These are phyloP conservation scores for Siderastrea radians DNA, from an alignment of 92 coral and sea anemone genomes.

Conservation along the genomic window DNA sequence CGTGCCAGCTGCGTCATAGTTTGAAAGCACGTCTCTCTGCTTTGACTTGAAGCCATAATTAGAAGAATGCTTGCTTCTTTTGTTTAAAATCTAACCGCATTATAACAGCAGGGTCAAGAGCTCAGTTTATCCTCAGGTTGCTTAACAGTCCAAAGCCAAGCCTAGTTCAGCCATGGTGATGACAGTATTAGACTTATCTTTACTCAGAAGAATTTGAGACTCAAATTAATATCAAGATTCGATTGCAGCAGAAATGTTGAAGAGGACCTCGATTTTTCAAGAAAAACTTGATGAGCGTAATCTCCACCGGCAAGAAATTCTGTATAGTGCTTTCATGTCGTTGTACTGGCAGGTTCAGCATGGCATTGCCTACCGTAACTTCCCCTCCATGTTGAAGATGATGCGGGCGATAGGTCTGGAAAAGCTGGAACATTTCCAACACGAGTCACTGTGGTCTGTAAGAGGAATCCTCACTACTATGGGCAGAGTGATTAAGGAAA, in stretches of 20 bases:
- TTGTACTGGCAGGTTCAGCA: constrained; percentile 48
- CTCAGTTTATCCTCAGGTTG: background rate
- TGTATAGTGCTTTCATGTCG: constrained; percentile 26
- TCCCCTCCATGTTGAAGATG: constrained; percentile 39
- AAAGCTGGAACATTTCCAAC: constrained; percentile 35
- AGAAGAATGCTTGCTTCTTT: background rate
- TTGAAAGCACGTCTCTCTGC: no score
- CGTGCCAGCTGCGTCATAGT: no score
- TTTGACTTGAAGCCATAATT: background rate
- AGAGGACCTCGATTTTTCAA: constrained; percentile 47
- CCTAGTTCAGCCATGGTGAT: background rate
- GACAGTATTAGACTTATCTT: constrained; percentile 4
- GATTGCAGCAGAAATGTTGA: constrained; percentile 28
- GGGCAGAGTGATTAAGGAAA: constrained; percentile 25
- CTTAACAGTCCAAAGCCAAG: background rate
- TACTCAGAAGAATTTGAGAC: background rate
- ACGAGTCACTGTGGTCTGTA: constrained; percentile 37
- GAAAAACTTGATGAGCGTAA: constrained; percentile 33
- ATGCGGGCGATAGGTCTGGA: constrained; percentile 38
- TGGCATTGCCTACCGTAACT: constrained; percentile 36
- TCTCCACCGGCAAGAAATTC: constrained; percentile 30
- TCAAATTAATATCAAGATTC: no score
- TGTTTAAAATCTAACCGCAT: background rate
- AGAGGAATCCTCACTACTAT: constrained; percentile 37
- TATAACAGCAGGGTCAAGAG: background rate